Evolutionary conservation across 2,888 invertebrate species (phyloP), one percentile per base, ranked within the genome.

Genomic region (Cosmia pyralina): DNA sequence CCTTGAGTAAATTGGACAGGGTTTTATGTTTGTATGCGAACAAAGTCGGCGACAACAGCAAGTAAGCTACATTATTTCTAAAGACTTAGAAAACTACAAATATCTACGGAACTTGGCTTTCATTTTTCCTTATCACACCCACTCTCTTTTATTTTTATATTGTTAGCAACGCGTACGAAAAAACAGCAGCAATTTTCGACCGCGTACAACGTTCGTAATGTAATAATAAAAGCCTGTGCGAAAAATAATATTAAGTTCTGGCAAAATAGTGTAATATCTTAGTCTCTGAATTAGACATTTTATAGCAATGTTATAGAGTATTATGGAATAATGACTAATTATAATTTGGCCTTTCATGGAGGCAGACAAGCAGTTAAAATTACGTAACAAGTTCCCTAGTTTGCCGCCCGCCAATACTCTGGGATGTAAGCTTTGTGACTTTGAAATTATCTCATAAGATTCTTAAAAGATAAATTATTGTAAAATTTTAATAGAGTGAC

Each of bases 111-210:
- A 79, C 50, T 46, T 6, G 2, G 10, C 19, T n/a, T n/a, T 11
- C 8, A 38, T 22, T 11, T 64, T 53, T 15, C 2, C 0, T 44
- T 34, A 53, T 63, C 38, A 48, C n/a, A 65, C 19, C 38, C 15
- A n/a, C 22, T 22, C 15, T 13, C 22, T 55, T 60, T 55, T 58
- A 64, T 57, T 72, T 70, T 69, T 64, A 62, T 69, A 60, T 67
- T 72, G 46, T 69, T 58, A 68, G 67, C 34, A 64, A 67, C 13
- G 66, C 34, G 52, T 48, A 44, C 13, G 57, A 77, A 75, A 80
- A 76, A 71, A 60, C 67, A 63, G 41, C 17, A 52, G 58, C 65
- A 63, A 77, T 77, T 85, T 81, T 75, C 53, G 69, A 62, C 38
- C 13, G 28, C 22, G 19, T 4, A 58, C 52, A 22, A 55, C 6